These are phyloP conservation scores for Palythoa heliodiscus DNA, from an alignment of 92 coral and sea anemone genomes.

Conservation along the genomic window DNA sequence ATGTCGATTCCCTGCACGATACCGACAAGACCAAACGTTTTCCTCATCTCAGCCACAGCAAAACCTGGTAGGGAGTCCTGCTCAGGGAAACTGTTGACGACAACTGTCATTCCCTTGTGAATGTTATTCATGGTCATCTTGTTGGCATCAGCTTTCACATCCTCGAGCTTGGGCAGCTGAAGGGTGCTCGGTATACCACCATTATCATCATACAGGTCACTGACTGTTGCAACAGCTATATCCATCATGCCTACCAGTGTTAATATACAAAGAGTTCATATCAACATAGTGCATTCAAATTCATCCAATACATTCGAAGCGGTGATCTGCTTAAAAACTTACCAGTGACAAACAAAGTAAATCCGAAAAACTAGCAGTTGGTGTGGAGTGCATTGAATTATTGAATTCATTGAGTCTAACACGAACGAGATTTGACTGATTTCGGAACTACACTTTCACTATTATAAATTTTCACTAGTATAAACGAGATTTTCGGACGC, in stretches of 20 bases:
- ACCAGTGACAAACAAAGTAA: too few species aligned
- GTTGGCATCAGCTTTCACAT: slow-evolving; percentile 89
- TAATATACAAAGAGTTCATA: not conserved
- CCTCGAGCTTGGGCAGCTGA: slow-evolving; percentile 86
- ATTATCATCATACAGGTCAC: slow-evolving; percentile 92
- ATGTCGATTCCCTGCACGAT: slow-evolving; percentile 83
- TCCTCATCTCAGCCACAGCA: slow-evolving; percentile 93
- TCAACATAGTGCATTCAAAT: not conserved
- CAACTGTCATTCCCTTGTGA: slow-evolving; percentile 80
- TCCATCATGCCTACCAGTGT: slow-evolving; percentile 81
- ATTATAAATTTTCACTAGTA: too few species aligned
- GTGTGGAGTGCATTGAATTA: too few species aligned
- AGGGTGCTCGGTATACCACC: slow-evolving; percentile 90
- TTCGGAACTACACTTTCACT: too few species aligned
- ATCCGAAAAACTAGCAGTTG: too few species aligned
- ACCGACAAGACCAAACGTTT: slow-evolving; percentile 88
- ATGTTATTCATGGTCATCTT: slow-evolving; percentile 76
- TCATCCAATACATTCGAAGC: too few species aligned
- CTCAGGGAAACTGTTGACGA: slow-evolving; percentile 58
- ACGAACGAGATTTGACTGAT: too few species aligned
- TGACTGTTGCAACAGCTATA: slow-evolving; percentile 91
- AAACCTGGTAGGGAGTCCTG: slow-evolving; percentile 68
- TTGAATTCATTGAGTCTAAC: too few species aligned
- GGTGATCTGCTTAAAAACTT: too few species aligned
- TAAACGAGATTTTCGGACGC: too few species aligned